Evolutionary conservation across 2,888 invertebrate genomes (phyloP), one percentile per base, ranked within the genome.

Genomic region (Ceratothoa steindachneri): DNA sequence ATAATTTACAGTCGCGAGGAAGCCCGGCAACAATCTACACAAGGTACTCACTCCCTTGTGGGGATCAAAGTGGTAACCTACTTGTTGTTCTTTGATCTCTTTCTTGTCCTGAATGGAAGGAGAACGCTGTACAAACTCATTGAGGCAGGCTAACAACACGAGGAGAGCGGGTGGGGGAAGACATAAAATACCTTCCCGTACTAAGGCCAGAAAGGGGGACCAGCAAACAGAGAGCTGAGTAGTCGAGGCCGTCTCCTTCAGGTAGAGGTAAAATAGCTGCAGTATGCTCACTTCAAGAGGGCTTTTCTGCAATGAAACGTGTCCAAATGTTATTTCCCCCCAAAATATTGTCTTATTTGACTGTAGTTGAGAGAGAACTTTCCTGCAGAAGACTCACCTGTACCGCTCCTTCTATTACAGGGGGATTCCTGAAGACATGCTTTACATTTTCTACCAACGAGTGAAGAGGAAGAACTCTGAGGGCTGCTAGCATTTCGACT

Each of bases 401-500:
- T 83, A 83, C 82, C 82, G 71, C 77, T 78, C 77, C 82, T 81
- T 77, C 77, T 22, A 80, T 77, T 31, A 83, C 82, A 2, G 85
- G 85, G 19, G 92, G 92, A 77, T 91, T 90, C 83, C 91, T 91
- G 30, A 94, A 89, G 75, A 93, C 92, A 83, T 91, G 90, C 82
- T 90, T 90, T 24, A 93, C 89, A 2, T 92, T 92, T 85, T 91
- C 90, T 67, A 95, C 90, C 81, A 93, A 87, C 70, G 91, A 91
- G 82, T 93, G 93, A 82, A 92, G 89, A 1, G 93, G 93, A 86
- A 95, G 89, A 0, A 93, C 92, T 80, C 91, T 88, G 80, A 94
- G 90, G 31, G 91, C 90, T 70, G 90, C 89, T 66, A 94, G 89
- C 80, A 94, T 85, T 80, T 92, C 89, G 12, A 94, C 93, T 81